Base-by-base conservation (phyloP, 2,888 invertebrate species). In the Lycia hirtaria region DNA sequence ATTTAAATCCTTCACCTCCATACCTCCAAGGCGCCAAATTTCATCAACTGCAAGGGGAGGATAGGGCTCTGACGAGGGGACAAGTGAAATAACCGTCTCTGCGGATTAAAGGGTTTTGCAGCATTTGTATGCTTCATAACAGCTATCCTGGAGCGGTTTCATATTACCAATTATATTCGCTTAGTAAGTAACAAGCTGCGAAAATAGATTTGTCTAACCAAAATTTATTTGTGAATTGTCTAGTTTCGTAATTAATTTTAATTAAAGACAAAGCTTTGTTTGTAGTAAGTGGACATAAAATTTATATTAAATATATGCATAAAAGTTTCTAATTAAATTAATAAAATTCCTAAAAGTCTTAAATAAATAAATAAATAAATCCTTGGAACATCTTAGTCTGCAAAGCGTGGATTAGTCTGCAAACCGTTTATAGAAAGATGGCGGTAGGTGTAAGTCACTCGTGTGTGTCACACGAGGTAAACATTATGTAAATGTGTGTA, bases 101-200 rank as follows among this genome's bases (percentile, higher is more conserved):
- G 75, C 65, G 83, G 88, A 88, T 89, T 91, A 91, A 91, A 90
- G 91, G 91, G 90, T 90, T 91, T 54, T 86, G 85, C 57, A 83
- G 82, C 89, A 89, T 90, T 89, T 88, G 89, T 89, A 83, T 82
- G 83, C 85, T 77, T 85, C 84, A 86, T 86, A 87, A 84, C 87
- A 75, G 70, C 69, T 60, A 72, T 81, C 87, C 83, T 85, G 72
- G 69, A 80, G 82, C 80, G 85, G 91, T 90, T 87, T 92, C 83
- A 84, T 87, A 85, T 92, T 91, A 90, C 92, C 92, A 92, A 92
- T 92, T 91, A 92, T 78, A 78, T 82, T 85, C 83, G 81, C 83
- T 87, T 85, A 79, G 81, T 84, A 79, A 78, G 69, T 81, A 83
- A 85, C 86, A 82, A 83, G 81, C 81, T 68, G 75, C 73, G 74